These are phyloP conservation scores for Drosophila arawakana DNA, from an alignment of 1,140 invertebrate genomes.

Conservation along the genomic window DNA sequence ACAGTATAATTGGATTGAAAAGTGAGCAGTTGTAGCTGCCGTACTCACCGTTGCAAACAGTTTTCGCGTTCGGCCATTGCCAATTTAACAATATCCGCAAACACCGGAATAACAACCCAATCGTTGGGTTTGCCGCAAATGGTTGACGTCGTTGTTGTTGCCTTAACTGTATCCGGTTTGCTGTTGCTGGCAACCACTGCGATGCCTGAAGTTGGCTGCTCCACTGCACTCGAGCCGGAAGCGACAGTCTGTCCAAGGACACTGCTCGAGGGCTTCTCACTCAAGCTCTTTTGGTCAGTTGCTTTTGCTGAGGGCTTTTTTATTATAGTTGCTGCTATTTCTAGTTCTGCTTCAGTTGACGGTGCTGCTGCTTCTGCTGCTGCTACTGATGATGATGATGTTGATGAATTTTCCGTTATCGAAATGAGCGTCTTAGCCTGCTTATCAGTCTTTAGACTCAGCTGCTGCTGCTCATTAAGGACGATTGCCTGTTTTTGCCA, in stretches of 20 bases:
- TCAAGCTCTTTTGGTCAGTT: conserved; percentile 27
- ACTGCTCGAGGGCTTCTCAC: conserved; percentile 54
- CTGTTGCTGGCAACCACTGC: conserved; percentile 32
- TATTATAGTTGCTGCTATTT: not conserved
- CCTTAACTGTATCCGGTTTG: conserved; percentile 31
- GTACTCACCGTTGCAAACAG: conserved; percentile 80
- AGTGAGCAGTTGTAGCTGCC: conserved; percentile 2
- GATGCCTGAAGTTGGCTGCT: conserved; percentile 28
- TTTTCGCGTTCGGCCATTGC: conserved; percentile 80
- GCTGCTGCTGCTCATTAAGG: conserved; percentile 73
- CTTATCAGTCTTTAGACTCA: conserved; percentile 70
- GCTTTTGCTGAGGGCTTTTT: not conserved
- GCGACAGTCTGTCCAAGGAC: conserved; percentile 48
- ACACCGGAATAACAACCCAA: conserved; percentile 84
- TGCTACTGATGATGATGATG: conserved; percentile 32
- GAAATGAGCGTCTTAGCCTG: conserved; percentile 42
- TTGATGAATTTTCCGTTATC: conserved; percentile 44
- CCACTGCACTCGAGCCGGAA: conserved; percentile 65
- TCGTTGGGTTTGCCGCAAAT: conserved; percentile 76
- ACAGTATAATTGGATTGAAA: conserved; percentile 4
- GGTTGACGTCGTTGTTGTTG: conserved; percentile 9
- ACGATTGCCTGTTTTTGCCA: conserved; percentile 83
- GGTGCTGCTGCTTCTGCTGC: conserved; percentile 17
- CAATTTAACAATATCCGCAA: conserved; percentile 84
- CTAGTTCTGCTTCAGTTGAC: not conserved